Base-by-base conservation (phyloP, 1,140 invertebrate species). In the Zaprionus camerounensis region DNA sequence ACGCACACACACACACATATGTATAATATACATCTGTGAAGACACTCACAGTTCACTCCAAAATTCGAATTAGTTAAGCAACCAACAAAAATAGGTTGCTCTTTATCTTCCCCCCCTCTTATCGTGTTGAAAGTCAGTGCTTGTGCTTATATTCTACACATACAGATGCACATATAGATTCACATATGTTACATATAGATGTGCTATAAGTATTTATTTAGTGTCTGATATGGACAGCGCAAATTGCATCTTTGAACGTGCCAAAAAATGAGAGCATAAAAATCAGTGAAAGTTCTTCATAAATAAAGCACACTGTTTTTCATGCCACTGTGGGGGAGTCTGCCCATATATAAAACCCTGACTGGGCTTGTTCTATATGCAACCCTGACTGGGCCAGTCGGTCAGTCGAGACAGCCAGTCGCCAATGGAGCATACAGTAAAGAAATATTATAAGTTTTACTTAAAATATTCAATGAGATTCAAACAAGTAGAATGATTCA, bases 11-110 rank as follows among this genome's bases (percentile, higher is more conserved):
- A n/a, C 5, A n/a, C 7, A 17, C 3, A 44, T 17, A 6, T 9
- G 2, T n/a, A 13, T 44, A 44, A 38, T 38, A 15, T 15, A 38
- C 13, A 13, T 44, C 12, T 22, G 46, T 24, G 46, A 22, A 51
- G 41, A 49, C 36, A 28, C 34, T 66, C 58, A 36, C 56, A 81
- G 44, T 46, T 31, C 58, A 73, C 56, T 82, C 59, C 36, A 51
- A 71, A 80, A 78, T 75, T 88, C 59, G 71, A 87, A 83, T 87
- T 87, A 79, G 65, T 56, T 51, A 41, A 13, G 67, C 57, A 53
- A 20, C 2, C 24, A 56, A 72, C 56, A 61, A 75, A 77, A 83
- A 77, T 58, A 69, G 72, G 80, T 82, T 72, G 68, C 49, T 68
- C 80, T 70, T 46, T 55, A 17, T 17, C 24, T 11, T 22, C 5